Conservation (phyloP, 2,888 invertebrate genomes). For the Perizoma flavofasciatum region DNA sequence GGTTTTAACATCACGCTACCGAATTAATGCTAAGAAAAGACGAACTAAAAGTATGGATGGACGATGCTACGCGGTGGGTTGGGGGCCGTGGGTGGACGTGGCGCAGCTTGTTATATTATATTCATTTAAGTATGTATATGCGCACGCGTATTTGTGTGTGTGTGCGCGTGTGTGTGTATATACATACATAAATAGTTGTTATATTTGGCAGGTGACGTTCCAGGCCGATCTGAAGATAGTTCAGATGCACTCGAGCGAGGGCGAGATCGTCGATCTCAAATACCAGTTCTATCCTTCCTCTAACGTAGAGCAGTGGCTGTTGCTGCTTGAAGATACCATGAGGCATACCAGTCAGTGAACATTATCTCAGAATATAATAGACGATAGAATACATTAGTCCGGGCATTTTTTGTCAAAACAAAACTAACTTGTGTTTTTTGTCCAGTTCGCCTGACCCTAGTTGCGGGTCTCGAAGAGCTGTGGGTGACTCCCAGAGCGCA, state of each 20-base stretch:
- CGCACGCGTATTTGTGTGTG: not conserved
- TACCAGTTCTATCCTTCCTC: conserved; percentile 87
- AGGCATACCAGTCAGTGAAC: conserved; percentile 80
- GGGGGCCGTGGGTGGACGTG: no score
- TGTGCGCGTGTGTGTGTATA: not conserved
- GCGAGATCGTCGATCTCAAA: conserved; percentile 87
- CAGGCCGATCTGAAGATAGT: conserved; percentile 87
- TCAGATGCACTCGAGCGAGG: conserved; percentile 90
- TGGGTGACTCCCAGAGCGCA: conserved; percentile 72
- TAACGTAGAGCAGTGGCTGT: conserved; percentile 91
- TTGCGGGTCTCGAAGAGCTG: conserved; percentile 64
- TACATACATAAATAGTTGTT: no score
- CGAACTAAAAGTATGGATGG: no score
- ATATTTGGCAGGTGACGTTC: conserved; percentile 83
- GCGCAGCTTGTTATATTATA: no score
- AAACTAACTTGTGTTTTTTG: not conserved
- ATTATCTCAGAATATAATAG: no score
- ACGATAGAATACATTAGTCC: no score
- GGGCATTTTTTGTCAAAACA: no score
- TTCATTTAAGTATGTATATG: no score
- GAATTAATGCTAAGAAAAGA: no score
- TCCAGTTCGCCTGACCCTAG: conserved; percentile 70
- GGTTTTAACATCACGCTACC: no score
- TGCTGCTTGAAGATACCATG: conserved; percentile 88
- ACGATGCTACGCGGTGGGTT: no score